Evolutionary conservation across 1,140 invertebrate species (phyloP).

Genomic region (Drosophila kohkoa): DNA sequence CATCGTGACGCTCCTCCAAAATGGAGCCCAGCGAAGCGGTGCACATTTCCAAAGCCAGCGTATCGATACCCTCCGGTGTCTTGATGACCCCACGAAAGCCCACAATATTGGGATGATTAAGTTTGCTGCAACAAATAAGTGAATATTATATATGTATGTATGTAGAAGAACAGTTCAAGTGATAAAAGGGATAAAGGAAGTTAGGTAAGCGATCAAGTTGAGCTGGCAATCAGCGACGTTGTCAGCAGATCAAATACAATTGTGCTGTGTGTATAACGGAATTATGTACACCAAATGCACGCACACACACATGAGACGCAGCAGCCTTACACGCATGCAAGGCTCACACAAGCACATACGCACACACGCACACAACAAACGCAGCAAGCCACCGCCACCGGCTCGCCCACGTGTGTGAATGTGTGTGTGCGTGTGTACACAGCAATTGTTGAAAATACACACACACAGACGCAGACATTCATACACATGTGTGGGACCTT

Average conservation of each 20-base stretch:
- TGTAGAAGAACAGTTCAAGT: too few species aligned
- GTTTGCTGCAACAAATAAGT: constrained; percentile 85
- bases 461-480: background rate
- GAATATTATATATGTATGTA: too few species aligned
- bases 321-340: constrained; percentile 52
- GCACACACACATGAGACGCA: constrained; percentile 40
- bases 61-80: constrained; percentile 87
- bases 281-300: constrained; percentile 57
- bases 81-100: constrained; percentile 91
- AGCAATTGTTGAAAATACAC: constrained; percentile 37
- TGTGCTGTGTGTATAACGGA: constrained; percentile 19
- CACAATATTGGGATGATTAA: constrained; percentile 94
- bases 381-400: constrained; percentile 16
- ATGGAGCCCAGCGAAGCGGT: constrained; percentile 89
- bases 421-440: constrained; percentile 7
- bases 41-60: constrained; percentile 90
- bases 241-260: too few species aligned
- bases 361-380: constrained; percentile 14
- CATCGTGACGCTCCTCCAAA: constrained; percentile 89
- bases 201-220: too few species aligned
- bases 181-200: too few species aligned
- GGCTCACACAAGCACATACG: constrained; percentile 33
- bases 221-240: too few species aligned
- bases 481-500: too few species aligned
- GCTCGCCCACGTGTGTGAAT: constrained; percentile 49